phyloP scores from a whole-genome alignment of 2,797 vertebrate genomes.

The Ficedula albicollis region DNA sequence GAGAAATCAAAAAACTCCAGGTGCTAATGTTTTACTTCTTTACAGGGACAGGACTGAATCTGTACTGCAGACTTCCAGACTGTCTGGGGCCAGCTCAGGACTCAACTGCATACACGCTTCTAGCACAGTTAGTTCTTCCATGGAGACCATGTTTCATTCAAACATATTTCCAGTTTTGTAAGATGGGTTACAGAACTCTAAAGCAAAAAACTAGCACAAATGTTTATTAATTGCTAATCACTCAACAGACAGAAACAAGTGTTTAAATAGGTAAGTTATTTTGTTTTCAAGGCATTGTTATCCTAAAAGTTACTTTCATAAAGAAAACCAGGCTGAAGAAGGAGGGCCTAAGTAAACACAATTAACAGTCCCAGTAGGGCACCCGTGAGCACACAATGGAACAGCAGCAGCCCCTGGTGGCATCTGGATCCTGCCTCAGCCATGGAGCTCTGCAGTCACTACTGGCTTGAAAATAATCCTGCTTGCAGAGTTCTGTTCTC shows the following conservation, averaged over 20 bases:
- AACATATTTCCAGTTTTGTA: neutral
- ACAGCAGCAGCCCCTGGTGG: conserved; percentile 50
- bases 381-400: accelerated
- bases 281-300: neutral
- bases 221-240: neutral
- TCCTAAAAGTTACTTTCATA: neutral
- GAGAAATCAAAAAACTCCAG: neutral
- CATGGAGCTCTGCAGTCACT: accelerated
- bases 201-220: neutral
- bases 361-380: accelerated
- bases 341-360: neutral
- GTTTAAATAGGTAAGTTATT: neutral
- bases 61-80: neutral
- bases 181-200: neutral
- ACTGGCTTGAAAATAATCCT: neutral
- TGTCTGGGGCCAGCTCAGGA: neutral
- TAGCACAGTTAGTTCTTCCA: neutral
- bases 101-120: neutral
- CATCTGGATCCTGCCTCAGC: neutral
- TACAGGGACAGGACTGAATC: neutral
- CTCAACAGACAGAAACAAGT: neutral
- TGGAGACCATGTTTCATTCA: neutral
- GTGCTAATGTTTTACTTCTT: neutral
- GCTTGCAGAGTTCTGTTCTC: neutral
- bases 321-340: neutral